phyloP scores from a whole-genome alignment of 2,113 vertebrate genomes.

The Pipra filicauda region DNA sequence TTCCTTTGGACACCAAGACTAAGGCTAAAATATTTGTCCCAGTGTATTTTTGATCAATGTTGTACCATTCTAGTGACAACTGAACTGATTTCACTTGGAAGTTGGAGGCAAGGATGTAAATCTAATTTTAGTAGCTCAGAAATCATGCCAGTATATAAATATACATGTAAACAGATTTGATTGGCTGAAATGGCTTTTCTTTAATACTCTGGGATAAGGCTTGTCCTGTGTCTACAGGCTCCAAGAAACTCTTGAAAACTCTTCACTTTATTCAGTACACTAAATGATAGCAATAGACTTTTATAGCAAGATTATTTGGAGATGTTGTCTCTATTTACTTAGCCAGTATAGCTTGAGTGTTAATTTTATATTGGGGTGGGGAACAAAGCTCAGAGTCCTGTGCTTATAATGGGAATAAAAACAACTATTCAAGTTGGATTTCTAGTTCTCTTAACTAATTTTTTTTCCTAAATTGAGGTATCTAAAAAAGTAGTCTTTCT shows the following conservation, averaged over 20 bases:
- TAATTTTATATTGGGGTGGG: not conserved
- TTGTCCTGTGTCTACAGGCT: not conserved
- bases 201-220: not conserved
- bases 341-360: not conserved
- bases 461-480: not conserved
- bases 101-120: not conserved
- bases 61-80: not conserved
- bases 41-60: not conserved
- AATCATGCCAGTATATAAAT: conserved; percentile 17
- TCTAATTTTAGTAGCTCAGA: conserved; percentile 26
- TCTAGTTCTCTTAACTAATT: not conserved
- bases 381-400: not conserved
- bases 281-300: not conserved
- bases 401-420: not conserved
- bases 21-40: not conserved
- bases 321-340: not conserved
- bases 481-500: not conserved
- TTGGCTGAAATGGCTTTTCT: not conserved
- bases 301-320: not conserved
- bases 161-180: not conserved
- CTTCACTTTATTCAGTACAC: not conserved
- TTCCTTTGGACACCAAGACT: not conserved
- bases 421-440: not conserved
- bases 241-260: not conserved
- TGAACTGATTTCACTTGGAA: not conserved